phyloP scores from a whole-genome alignment of 2,888 invertebrate species.

The Drosophila subsilvestris region DNA sequence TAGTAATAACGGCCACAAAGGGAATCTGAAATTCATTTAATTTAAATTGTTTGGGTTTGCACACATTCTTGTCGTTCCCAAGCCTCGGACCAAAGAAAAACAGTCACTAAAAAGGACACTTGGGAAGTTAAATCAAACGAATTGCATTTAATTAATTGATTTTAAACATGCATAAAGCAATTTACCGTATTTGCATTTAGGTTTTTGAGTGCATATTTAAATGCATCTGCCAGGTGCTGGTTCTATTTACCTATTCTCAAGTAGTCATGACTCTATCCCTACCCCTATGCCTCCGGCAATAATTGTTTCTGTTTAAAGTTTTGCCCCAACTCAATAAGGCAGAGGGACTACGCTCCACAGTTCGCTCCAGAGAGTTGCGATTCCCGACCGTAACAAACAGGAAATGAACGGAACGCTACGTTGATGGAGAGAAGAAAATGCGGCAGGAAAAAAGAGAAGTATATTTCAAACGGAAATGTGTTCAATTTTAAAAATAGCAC shows the following conservation, averaged over 20 bases:
- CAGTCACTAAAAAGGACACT: conserved; percentile 29
- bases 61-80: conserved; percentile 14
- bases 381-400: conserved; percentile 55
- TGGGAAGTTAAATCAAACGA: conserved; percentile 32
- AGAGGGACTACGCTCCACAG: conserved; percentile 23
- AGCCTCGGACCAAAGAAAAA: neutral
- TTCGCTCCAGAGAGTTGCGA: conserved; percentile 25
- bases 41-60: conserved; percentile 32
- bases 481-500: conserved; percentile 66
- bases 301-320: conserved; percentile 33
- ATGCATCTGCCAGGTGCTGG: conserved; percentile 8
- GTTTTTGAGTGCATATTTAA: conserved; percentile 39
- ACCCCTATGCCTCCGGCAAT: neutral
- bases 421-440: conserved; percentile 26
- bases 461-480: conserved; percentile 68
- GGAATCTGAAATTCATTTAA: conserved; percentile 45
- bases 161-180: conserved; percentile 48
- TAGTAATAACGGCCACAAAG: conserved; percentile 32
- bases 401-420: conserved; percentile 66
- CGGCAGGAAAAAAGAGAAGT: conserved; percentile 10
- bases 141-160: conserved; percentile 53
- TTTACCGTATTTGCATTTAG: conserved; percentile 37
- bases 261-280: neutral
- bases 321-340: conserved; percentile 25
- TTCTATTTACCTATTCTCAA: conserved; percentile 11